A percentile compares a stretch with the other conserved stretches of the same genome.
Evolutionary conservation across 2,888 invertebrate genomes (phyloP).

Genomic region (Diarsia dahlii): DNA sequence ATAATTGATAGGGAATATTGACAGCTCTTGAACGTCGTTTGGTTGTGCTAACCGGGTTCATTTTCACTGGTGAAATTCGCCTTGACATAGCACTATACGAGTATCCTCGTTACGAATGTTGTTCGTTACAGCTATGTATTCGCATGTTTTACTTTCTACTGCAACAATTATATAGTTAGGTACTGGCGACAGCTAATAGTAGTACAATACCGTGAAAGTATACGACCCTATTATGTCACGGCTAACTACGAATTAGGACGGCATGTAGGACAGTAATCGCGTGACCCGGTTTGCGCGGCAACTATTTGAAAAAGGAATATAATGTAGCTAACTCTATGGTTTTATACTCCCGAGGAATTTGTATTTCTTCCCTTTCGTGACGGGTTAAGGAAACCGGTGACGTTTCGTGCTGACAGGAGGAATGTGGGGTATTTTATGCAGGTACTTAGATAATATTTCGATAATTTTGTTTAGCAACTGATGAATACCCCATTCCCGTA

Average conservation of each 20-base stretch:
- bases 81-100: neutral
- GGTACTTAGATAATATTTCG: neutral
- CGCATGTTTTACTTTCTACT: conserved; percentile 28
- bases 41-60: neutral
- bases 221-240: conserved; percentile 67
- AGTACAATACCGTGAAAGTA: conserved; percentile 69
- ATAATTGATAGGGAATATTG: neutral
- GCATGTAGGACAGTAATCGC: conserved; percentile 72
- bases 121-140: conserved; percentile 19
- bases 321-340: conserved; percentile 19
- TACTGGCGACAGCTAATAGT: conserved; percentile 65
- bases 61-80: neutral
- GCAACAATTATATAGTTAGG: conserved; percentile 54
- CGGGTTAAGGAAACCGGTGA: conserved; percentile 16
- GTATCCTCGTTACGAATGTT: neutral
- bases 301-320: conserved; percentile 51
- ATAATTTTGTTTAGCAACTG: neutral
- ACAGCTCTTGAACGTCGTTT: neutral
- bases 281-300: conserved; percentile 67
- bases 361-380: conserved; percentile 34
- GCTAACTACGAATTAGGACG: conserved; percentile 67
- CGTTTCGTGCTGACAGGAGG: conserved; percentile 23
- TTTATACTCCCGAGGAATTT: conserved; percentile 3
- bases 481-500: neutral
- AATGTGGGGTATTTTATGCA: neutral